Evolutionary conservation across 2,113 vertebrate genomes (phyloP).

Genomic region (Sakesphorus luctuosus): DNA sequence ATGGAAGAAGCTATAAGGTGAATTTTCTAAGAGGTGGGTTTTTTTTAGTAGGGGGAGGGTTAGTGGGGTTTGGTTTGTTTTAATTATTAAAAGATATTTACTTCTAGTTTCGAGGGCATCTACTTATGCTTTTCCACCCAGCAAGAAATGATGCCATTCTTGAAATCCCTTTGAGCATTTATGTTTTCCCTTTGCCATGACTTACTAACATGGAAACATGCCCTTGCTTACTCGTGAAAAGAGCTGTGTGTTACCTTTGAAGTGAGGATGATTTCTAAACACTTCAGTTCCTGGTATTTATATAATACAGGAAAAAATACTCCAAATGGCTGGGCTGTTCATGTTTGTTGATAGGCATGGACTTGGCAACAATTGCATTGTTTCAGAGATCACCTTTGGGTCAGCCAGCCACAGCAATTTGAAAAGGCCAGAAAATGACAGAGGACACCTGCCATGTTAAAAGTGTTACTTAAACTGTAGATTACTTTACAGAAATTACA

Average conservation of each 20-base stretch:
- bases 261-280: neutral
- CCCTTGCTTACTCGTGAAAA: neutral
- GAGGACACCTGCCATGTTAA: neutral
- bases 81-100: neutral
- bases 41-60: neutral
- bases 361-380: neutral
- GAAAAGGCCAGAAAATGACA: neutral
- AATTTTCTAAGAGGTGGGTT: neutral
- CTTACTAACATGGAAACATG: neutral
- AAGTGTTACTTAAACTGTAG: neutral
- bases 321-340: neutral
- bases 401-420: neutral
- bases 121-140: neutral
- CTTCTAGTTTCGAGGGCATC: neutral
- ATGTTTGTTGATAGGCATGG: neutral
- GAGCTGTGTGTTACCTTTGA: neutral
- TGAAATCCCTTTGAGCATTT: neutral
- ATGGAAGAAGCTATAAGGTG: neutral
- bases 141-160: neutral
- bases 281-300: neutral
- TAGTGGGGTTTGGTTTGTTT: neutral
- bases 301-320: neutral
- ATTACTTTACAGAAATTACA: neutral
- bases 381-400: neutral
- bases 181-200: neutral